Conservation (phyloP, 2,888 invertebrate species). For the Dasysyrphus tricinctus region DNA sequence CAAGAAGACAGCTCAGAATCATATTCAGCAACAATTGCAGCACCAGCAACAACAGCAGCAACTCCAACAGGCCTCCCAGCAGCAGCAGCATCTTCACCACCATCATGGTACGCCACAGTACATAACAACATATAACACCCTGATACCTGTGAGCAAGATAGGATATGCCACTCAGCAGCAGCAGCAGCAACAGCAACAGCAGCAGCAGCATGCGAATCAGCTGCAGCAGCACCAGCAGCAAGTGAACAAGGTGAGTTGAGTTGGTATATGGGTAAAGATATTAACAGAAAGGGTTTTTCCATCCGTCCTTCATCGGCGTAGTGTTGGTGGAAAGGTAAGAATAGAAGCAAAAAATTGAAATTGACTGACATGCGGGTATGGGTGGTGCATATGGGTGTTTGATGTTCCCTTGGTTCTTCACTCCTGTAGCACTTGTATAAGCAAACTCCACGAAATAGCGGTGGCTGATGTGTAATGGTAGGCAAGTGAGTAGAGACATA, state of each 20-base stretch:
- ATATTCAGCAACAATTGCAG: conserved; percentile 76
- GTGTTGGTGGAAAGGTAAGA: not conserved
- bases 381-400: not conserved
- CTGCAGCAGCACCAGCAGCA: conserved; percentile 78
- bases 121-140: conserved; percentile 82
- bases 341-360: conserved; percentile 10
- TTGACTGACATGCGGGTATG: conserved; percentile 6
- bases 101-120: conserved; percentile 80
- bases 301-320: not conserved
- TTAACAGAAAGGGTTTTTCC: not conserved
- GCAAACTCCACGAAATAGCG: conserved; percentile 31
- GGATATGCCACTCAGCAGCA: conserved; percentile 80
- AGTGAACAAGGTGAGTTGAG: conserved; percentile 79
- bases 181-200: conserved; percentile 64
- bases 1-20: conserved; percentile 79
- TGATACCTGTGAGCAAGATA: conserved; percentile 83
- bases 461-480: not conserved
- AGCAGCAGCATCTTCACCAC: conserved; percentile 76
- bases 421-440: not conserved
- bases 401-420: conserved; percentile 4
- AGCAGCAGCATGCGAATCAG: conserved; percentile 75
- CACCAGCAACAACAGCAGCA: conserved; percentile 77
- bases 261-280: not conserved
- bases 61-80: conserved; percentile 69
- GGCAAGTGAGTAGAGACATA: conserved; percentile 6